Conservation (phyloP, 2,888 invertebrate genomes). For the Dolichomitus sp. region DNA sequence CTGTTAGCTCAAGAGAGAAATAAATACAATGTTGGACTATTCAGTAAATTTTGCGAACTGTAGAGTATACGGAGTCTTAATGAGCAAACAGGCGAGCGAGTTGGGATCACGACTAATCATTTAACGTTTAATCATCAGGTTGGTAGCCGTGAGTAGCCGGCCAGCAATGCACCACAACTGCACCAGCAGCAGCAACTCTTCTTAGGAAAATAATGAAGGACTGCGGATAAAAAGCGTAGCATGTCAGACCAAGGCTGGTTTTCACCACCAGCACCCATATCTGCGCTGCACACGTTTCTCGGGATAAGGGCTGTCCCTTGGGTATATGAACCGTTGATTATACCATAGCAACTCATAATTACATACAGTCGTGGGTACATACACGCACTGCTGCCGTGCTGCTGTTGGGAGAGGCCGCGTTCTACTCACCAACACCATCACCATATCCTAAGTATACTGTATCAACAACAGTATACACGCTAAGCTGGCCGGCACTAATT, state of each 20-base stretch:
- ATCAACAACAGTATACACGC: constrained; percentile 28
- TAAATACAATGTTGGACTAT: constrained; percentile 20
- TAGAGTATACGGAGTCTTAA: constrained; percentile 1
- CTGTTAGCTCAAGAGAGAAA: neutral
- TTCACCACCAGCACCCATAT: constrained; percentile 58
- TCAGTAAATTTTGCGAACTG: constrained; percentile 18
- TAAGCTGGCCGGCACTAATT: constrained; percentile 46
- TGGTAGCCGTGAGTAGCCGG: constrained; percentile 45
- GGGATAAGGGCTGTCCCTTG: constrained; percentile 67
- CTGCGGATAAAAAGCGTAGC: constrained; percentile 65
- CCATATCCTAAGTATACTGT: constrained; percentile 41
- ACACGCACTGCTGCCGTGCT: constrained; percentile 62
- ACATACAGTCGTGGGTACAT: constrained; percentile 65
- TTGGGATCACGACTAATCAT: constrained; percentile 55
- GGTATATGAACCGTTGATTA: constrained; percentile 69
- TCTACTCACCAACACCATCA: constrained; percentile 37
- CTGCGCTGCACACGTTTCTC: constrained; percentile 48
- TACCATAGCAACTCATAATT: constrained; percentile 67
- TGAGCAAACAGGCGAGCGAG: constrained; percentile 41
- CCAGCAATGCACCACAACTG: constrained; percentile 15
- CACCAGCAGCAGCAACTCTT: constrained; percentile 49
- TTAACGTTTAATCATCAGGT: constrained; percentile 61
- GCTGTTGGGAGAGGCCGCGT: constrained; percentile 44
- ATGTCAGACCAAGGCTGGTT: constrained; percentile 60
- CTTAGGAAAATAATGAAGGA: constrained; percentile 66